Base-by-base conservation (phyloP, 1,140 invertebrate species). In the Aleiodes sp. region DNA sequence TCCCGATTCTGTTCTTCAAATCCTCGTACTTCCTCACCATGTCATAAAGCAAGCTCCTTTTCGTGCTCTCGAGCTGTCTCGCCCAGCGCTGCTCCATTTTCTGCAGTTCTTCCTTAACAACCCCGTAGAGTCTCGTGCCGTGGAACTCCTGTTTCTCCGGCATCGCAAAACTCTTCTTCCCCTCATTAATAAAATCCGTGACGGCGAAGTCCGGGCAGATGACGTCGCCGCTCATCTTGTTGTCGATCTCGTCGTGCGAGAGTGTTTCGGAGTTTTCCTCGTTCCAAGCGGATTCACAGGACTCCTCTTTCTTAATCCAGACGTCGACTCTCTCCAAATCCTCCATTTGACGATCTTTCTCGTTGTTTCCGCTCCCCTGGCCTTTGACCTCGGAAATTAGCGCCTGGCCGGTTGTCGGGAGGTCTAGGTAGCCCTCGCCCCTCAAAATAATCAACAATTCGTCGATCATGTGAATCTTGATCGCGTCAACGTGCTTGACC, bases 81-180 rank as follows among this genome's bases (percentile, higher is more conserved):
- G 46, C 46, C 46, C 46, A 52, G 19, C 16, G 21, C 16, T 52
- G 46, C 46, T 52, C 46, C 46, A 52, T 52, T 16, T 52, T 52
- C 21, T 52, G 46, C 2, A 52, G 21, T 12, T 52, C 46, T 4
- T 3, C 19, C 10, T 52, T 52, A 2, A 52, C 2, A 52, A 24
- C 3, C 19, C 9, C n/a, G 7, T 2, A 24, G 4, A 52, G 26
- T 24, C 26, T 52, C 1, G 19, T 6, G 31, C 31, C 31, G 4
- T 35, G 31, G 4, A 4, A 4, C 4, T 10, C 21, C 46, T 24
- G 19, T 2, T 16, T 52, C 21, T 9, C 6, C 46, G 2, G 4
- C 41, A 8, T 12, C 21, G 4, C 26, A 2, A 3, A 6, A 7
- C 4, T 9, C 2, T 8, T 19, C 46, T 52, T 52, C 10, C 1